Evolutionary conservation across 2,888 invertebrate species (phyloP), one percentile per base, ranked within the genome.

Genomic region (Agelastica alni): DNA sequence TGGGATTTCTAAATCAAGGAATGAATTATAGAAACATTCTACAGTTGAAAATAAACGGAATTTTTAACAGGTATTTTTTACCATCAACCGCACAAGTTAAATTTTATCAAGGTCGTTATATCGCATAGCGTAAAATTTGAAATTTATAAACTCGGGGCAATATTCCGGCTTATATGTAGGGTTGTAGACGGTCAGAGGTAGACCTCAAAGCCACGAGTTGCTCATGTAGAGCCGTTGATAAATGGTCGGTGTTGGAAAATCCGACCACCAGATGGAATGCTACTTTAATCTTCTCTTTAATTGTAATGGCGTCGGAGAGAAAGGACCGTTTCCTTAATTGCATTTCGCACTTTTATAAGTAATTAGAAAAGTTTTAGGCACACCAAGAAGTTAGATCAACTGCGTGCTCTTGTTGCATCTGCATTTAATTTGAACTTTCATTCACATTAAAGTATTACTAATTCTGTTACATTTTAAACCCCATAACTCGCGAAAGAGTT

Each of bases 161-260:
- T 57, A 55, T 60, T 53, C 39, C 54, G 51, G 42, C 45, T 42
- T 42, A 28, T 45, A 52, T 32, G 41, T 30, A 14, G 54, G 58
- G 59, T 63, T 63, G 55, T 63, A 64, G 66, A 65, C 62, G 68
- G 66, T 60, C 64, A 61, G 56, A 61, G 66, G 67, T 63, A 61
- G 53, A 57, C 69, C 69, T 53, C 66, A 67, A 69, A 66, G n/a
- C 71, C 70, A 66, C 70, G 64, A 65, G 67, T 69, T 68, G 68
- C 70, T 67, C 67, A 56, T 67, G 63, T 60, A 53, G 57, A 57
- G 51, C 62, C 62, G 43, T 55, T 66, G 63, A 71, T 71, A 69
- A 69, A 71, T 71, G 66, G 65, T 63, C 65, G 60, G 64, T 64
- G 63, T 61, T 68, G 53, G 66, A 56, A 65, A 66, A 68, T 67